These are phyloP conservation scores for Gobio gobio DNA, from an alignment of 2,113 vertebrate genomes.

Conservation along the genomic window DNA sequence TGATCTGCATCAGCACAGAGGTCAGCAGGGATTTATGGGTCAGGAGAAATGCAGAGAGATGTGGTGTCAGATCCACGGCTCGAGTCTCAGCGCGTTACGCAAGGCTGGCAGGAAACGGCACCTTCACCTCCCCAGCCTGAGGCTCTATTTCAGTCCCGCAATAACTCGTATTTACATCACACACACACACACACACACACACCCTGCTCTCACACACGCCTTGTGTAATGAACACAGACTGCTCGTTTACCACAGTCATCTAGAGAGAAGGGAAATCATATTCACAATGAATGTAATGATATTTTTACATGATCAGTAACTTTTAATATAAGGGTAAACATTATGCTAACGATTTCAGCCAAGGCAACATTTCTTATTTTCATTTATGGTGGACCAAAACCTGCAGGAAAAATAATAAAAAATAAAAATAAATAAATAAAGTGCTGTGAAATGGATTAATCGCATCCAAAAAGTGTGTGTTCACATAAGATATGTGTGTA, in stretches of 20 bases:
- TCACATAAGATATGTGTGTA: no score
- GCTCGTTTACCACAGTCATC: not conserved
- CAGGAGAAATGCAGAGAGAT: not conserved
- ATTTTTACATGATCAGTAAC: no score
- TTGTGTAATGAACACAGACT: not conserved
- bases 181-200: not conserved
- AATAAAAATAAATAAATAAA: no score
- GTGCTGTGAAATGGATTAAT: no score
- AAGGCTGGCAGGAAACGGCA: slow-evolving; percentile 12
- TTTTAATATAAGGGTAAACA: no score
- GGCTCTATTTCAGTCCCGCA: not conserved
- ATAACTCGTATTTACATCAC: not conserved
- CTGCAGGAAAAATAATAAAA: no score
- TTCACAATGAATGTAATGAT: no score
- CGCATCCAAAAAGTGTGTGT: no score
- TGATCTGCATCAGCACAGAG: not conserved
- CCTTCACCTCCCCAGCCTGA: not conserved
- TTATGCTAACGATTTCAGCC: no score
- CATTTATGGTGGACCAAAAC: no score
- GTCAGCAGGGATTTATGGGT: slow-evolving; percentile 29
- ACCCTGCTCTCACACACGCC: not conserved
- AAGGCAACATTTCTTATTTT: no score
- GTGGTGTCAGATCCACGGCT: not conserved
- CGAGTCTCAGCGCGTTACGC: not conserved
- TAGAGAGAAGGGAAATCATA: no score